Base-by-base conservation (phyloP, 1,140 invertebrate genomes). In the Brachystomella parvula region DNA sequence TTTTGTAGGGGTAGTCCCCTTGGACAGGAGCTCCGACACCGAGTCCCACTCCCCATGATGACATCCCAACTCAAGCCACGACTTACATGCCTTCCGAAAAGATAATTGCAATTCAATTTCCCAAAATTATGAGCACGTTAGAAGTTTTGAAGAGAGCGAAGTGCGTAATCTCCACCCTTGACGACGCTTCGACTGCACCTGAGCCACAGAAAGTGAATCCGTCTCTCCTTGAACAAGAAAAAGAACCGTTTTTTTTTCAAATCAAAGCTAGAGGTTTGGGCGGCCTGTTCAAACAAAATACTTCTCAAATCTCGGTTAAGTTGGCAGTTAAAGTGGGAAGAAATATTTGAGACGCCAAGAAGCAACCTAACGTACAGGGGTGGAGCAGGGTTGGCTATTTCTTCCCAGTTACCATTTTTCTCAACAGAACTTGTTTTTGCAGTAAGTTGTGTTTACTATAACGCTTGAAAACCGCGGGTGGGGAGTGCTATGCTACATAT, bases 141-240 rank as follows among this genome's bases (percentile, higher is more conserved):
- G 53, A 65, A 63, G 53, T 35, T 47, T 33, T 57, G 26, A 19
- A 60, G 56, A 63, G 65, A 63, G 63, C 47, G 53, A 49, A 61
- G 47, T 67, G 58, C 39, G 63, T 71, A 63, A 49, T 39, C 58
- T 67, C 65, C 64, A 47, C 65, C 64, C 63, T 56, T 31, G 28
- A 47, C 61, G 59, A 67, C 65, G 69, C 69, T 60, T 67, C 62
- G 65, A 70, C 47, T 64, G 61, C 64, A 71, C 65, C 66, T 67
- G 62, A 59, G 62, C 64, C 47, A 31, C 26, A 28, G 24, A 44
- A 35, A 35, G 44, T 57, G 32, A 28, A 56, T 30, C 53, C 39
- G 9, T 44, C 39, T 9, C 59, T 24, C 24, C 31, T 33, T 29
- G 6, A 61, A 24, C 26, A 33, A 28, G 32, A n/a, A 47, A 12